A percentile compares a stretch with the other conserved stretches of the same genome.
These are phyloP conservation scores for Agriopis leucophaearia DNA, from an alignment of 2,888 invertebrate species.

Conservation along the genomic window DNA sequence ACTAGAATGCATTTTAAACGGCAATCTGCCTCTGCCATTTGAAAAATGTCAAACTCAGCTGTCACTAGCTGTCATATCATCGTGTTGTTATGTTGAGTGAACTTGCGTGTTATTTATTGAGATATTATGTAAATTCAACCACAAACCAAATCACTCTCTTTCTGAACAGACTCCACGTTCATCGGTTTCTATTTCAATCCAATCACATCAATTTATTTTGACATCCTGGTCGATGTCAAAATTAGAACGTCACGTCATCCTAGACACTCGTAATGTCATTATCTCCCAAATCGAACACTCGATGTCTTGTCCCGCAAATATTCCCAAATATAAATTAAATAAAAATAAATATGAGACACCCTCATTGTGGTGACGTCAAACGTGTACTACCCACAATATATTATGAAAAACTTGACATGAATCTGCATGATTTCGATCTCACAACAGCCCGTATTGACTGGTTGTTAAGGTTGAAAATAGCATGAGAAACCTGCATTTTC, in stretches of 20 bases:
- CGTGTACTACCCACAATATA: conserved; percentile 80
- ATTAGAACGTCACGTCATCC: conserved; percentile 66
- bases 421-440: conserved; percentile 34
- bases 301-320: conserved; percentile 72
- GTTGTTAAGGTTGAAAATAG: conserved; percentile 67
- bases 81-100: too few species aligned
- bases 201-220: conserved; percentile 18
- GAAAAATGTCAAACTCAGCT: too few species aligned
- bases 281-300: conserved; percentile 70
- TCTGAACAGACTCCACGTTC: too few species aligned
- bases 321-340: conserved; percentile 75
- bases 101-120: too few species aligned
- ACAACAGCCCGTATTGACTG: conserved; percentile 53
- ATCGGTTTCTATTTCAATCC: neutral
- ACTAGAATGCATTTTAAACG: too few species aligned
- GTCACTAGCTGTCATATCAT: too few species aligned
- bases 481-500: conserved; percentile 49
- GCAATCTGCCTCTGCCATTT: too few species aligned
- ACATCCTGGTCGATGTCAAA: too few species aligned
- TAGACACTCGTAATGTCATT: conserved; percentile 63
- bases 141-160: too few species aligned
- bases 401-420: conserved; percentile 58
- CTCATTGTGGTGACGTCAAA: conserved; percentile 79
- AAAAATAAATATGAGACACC: conserved; percentile 78
- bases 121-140: too few species aligned